Base-by-base conservation (phyloP, 2,888 invertebrate genomes). In the Andrena hattorfiana region DNA sequence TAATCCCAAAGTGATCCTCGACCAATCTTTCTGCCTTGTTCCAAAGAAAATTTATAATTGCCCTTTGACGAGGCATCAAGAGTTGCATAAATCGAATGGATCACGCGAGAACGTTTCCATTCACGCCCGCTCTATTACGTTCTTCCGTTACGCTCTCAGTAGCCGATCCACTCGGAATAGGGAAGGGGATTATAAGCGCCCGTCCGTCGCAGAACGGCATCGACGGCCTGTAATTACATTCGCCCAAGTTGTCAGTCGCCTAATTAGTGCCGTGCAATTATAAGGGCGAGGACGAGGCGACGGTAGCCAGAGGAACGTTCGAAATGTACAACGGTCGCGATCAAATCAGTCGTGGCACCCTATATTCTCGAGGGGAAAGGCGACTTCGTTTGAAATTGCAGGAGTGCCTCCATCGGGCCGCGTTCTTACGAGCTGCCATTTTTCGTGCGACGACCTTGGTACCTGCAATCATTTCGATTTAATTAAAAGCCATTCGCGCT, bases 321-420 rank as follows among this genome's bases (percentile, higher is more conserved):
- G 8, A 54, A 42, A 7, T 51, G 28, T 62, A 6, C 60, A 2
- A 8, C 49, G 6, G n/a, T 35, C 35, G n/a, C 13, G 59, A 26
- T 20, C 16, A 16, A 67, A 49, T 26, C 20, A 23, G 20, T 32
- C 30, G 32, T 6, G 32, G 26, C n/a, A 13, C 4, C 2, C 20
- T 5, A 4, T 66, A 30, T 28, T 67, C 51, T 67, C 13, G 3
- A 16, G 4, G 2, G 7, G 2, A 10, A 10, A 35, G 26, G 8
- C 1, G 20, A 23, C 8, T 28, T 0, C n/a, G 23, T 30, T 76
- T 87, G 81, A 87, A 88, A 88, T 87, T 84, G 83, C 83, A 80
- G 79, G 72, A 59, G 81, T 83, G 85, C 87, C 90, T 90, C 87
- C 87, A 84, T 87, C 78, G 73, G 16, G 42, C 42, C 42, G 42